phyloP scores from a whole-genome alignment of 2,888 invertebrate genomes.

The Caenorhabditis sinica region DNA sequence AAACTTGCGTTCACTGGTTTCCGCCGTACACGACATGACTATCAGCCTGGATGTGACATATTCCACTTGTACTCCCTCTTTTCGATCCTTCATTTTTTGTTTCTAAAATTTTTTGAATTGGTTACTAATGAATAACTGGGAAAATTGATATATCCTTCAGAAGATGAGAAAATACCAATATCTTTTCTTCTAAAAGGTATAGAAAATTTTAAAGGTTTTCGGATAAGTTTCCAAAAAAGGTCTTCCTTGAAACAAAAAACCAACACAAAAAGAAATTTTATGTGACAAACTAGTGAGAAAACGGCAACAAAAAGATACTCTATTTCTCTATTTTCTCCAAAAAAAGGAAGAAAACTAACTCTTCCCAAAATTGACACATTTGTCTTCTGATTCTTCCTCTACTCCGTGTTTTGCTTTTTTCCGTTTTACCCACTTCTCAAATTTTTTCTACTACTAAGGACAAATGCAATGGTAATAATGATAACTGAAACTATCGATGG shows the following conservation, averaged over 20 bases:
- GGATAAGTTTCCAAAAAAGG: not conserved
- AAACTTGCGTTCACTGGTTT: conserved; percentile 65
- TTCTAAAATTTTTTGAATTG: no score
- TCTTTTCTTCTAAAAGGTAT: not conserved
- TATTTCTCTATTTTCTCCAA: conserved; percentile 15
- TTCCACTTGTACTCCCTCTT: conserved; percentile 68
- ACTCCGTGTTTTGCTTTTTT: not conserved
- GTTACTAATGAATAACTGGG: no score
- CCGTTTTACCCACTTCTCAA: not conserved
- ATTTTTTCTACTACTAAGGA: not conserved
- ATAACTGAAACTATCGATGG: not conserved
- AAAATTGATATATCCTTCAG: no score
- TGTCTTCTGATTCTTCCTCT: conserved; percentile 50
- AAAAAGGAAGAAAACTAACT: conserved; percentile 3
- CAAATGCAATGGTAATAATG: not conserved
- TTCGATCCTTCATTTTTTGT: conserved; percentile 63
- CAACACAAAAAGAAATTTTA: not conserved
- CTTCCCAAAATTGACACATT: conserved; percentile 62
- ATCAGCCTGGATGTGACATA: conserved; percentile 69
- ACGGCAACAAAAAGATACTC: conserved; percentile 20
- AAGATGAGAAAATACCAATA: no score
- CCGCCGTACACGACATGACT: conserved; percentile 58
- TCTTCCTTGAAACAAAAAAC: conserved; percentile 1
- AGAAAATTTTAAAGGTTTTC: not conserved
- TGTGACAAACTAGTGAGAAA: conserved; percentile 19